Percentiles rank a stretch among this genome's conserved stretches.
phyloP scores from a whole-genome alignment of 2,113 vertebrate genomes.

The Aptenodytes forsteri region DNA sequence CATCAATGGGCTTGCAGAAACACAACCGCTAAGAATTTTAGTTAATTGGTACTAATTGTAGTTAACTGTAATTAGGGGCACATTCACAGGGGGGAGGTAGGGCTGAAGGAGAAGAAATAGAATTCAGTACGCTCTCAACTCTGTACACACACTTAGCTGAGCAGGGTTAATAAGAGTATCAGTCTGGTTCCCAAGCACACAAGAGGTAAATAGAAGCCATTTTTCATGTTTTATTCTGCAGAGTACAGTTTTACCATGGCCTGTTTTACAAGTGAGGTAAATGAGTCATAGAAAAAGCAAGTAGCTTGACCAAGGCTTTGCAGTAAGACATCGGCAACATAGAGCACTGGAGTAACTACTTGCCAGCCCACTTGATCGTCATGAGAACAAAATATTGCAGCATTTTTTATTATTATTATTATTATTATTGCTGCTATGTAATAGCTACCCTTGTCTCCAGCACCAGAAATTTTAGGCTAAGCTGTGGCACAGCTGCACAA shows the following conservation, averaged over 20 bases:
- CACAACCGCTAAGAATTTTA: background rate
- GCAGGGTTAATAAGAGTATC: constrained; percentile 58
- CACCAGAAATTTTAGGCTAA: background rate
- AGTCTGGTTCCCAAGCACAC: background rate
- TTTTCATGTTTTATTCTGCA: constrained; percentile 59
- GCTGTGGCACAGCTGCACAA: background rate
- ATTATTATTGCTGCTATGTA: background rate
- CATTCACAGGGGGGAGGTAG: background rate
- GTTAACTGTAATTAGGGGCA: constrained; percentile 1
- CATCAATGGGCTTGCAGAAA: background rate
- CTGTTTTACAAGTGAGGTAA: constrained; percentile 36
- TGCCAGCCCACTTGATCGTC: background rate
- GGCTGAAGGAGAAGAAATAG: background rate
- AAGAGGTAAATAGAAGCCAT: constrained; percentile 52
- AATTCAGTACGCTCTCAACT: background rate
- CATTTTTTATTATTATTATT: background rate
- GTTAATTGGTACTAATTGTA: constrained; percentile 42
- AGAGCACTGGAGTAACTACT: background rate
- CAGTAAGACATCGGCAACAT: background rate
- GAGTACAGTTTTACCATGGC: constrained; percentile 8
- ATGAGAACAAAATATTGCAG: background rate
- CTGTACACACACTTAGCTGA: constrained; percentile 31
- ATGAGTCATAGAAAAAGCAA: constrained; percentile 55
- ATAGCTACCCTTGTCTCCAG: background rate
- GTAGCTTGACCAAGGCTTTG: constrained; percentile 44